A percentile compares a stretch with the other conserved stretches of the same genome.
These are phyloP conservation scores for Anas platyrhynchos DNA, from an alignment of 2,113 vertebrate genomes.

Conservation along the genomic window DNA sequence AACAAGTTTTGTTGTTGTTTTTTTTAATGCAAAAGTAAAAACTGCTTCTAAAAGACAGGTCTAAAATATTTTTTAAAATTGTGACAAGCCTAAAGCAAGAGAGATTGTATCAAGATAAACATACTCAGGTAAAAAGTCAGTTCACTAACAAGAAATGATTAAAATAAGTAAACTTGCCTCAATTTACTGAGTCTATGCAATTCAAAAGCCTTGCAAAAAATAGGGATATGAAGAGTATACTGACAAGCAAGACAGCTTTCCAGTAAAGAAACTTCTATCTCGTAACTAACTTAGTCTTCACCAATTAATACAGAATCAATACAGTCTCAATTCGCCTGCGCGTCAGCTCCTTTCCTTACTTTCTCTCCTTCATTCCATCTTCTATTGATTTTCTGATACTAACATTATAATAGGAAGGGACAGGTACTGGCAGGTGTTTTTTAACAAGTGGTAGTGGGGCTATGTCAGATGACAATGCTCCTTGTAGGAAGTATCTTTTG, in stretches of 20 bases:
- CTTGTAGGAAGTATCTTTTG: background rate
- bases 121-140: background rate
- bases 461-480: background rate
- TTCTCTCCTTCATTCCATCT: background rate
- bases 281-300: background rate
- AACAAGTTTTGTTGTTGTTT: background rate
- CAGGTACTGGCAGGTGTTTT: background rate
- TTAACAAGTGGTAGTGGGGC: fast-evolving
- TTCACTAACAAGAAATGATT: background rate
- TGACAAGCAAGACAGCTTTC: background rate
- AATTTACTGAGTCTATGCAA: background rate
- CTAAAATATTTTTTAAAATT: background rate
- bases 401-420: background rate
- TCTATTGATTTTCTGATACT: background rate
- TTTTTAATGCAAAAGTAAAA: background rate
- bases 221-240: background rate
- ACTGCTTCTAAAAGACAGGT: background rate
- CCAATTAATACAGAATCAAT: background rate
- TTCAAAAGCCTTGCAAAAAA: background rate
- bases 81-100: background rate
- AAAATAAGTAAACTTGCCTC: background rate
- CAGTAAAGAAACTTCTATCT: background rate
- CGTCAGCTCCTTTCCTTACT: background rate
- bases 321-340: background rate
- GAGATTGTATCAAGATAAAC: background rate